A percentile compares a stretch with the other conserved stretches of the same genome.
Conservation (phyloP, 2,113 vertebrate genomes). For the Phodopus roborovskii region DNA sequence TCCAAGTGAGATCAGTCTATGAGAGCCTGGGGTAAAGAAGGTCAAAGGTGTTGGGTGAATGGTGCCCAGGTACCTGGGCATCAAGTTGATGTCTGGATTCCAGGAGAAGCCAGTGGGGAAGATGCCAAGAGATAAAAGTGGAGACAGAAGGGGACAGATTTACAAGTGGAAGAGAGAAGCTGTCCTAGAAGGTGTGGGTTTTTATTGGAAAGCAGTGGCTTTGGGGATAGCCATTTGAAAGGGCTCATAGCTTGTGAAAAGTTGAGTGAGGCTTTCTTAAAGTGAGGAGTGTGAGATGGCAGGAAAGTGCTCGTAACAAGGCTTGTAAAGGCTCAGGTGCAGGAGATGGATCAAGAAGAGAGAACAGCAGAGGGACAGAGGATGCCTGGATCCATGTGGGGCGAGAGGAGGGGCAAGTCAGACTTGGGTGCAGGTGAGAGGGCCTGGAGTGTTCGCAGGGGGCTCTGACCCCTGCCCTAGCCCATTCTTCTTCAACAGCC, state of each 20-base stretch:
- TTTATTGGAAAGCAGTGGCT: not conserved
- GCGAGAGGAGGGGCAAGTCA: too few relatives aligned
- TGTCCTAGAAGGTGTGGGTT: not conserved
- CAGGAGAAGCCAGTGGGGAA: not conserved
- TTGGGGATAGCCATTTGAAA: not conserved
- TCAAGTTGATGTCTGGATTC: not conserved
- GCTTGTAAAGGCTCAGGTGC: not conserved
- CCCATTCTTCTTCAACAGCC: not conserved
- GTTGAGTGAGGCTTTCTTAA: not conserved
- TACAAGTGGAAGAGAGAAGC: not conserved
- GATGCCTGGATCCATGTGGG: not conserved
- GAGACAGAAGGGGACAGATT: not conserved
- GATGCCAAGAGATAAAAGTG: not conserved
- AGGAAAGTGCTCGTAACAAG: not conserved
- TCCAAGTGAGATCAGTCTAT: not conserved
- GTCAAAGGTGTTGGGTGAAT: not conserved
- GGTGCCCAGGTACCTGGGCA: not conserved
- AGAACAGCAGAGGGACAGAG: not conserved
- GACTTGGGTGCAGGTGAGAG: not conserved
- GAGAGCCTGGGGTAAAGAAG: not conserved
- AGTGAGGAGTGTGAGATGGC: not conserved
- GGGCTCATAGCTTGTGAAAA: not conserved
- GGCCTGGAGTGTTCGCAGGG: not conserved
- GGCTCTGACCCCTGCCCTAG: not conserved
- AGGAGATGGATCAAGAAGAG: not conserved